Base-by-base conservation (phyloP, 1,140 invertebrate genomes). In the Philopotamus ludificatus region DNA sequence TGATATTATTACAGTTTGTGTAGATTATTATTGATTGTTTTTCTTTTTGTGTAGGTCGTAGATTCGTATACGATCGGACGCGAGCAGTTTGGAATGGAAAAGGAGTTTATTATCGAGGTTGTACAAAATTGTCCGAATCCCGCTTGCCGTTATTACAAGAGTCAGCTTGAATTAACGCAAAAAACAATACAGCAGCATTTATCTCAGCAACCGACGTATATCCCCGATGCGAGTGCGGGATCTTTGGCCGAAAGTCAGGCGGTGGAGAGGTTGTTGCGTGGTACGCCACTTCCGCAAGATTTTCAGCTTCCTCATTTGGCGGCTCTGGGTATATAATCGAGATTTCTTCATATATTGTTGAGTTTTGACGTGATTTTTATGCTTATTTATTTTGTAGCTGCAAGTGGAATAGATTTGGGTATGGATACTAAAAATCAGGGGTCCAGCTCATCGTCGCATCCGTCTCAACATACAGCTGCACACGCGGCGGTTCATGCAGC, bases 71-170 rank as follows among this genome's bases (percentile, higher is more conserved):
- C 90, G 53, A 91, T 92, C 73, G 90, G 91, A 0, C 78, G 89
- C 42, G 91, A 93, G 73, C 89, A 89, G 74, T 92, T 92, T 80
- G 91, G 91, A 21, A 92, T 93, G 90, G 91, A 93, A 75, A 92
- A 92, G 74, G 91, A 92, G 74, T 93, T 93, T 72, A 92, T 93
- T 41, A 84, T 92, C 59, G 90, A 93, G 77, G 90, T 93, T 26
- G 89, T 93, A 9, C 89, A 92, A 74, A 92, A 91, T 67, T 93
- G 91, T 72, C 90, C 90, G 0, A 92, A 91, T 78, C 89, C 89
- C 22, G 89, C 89, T 25, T 93, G 91, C 72, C 85, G 90, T 20
- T 93, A 90, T 74, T 92, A 92, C 72, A 93, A 93, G 74, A 92
- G 87, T 76, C 90, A 93, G 73, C 78, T 91, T 75, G 88, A 90